These are phyloP conservation scores for Eubucco bourcierii DNA, from an alignment of 2,113 vertebrate species.

Conservation along the genomic window DNA sequence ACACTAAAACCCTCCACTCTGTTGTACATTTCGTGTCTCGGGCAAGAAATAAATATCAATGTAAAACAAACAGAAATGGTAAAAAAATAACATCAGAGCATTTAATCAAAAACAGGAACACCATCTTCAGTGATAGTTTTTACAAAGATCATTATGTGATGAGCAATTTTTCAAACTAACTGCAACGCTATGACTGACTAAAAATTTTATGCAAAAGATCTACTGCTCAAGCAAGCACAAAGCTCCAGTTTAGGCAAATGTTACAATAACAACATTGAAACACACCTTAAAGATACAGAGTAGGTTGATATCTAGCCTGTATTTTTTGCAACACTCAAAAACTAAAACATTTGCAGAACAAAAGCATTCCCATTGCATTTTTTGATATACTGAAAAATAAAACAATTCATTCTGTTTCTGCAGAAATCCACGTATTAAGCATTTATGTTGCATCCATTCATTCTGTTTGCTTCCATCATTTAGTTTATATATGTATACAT, in stretches of 20 bases:
- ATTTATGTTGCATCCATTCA: neutral
- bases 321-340: neutral
- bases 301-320: neutral
- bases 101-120: neutral
- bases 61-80: neutral
- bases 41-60: too few relatives aligned
- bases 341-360: neutral
- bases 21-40: too few relatives aligned
- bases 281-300: neutral
- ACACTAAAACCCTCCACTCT: neutral
- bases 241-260: neutral
- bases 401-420: neutral
- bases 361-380: neutral
- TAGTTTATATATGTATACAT: neutral
- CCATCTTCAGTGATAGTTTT: neutral
- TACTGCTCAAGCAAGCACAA: neutral
- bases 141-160: neutral
- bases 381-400: neutral
- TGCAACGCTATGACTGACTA: neutral
- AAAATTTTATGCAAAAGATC: neutral
- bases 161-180: neutral
- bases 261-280: neutral
- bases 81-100: neutral
- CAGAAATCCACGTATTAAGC: neutral
- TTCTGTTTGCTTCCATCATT: neutral